Percentiles rank a stretch among this genome's conserved stretches.
Conservation (phyloP, 1,140 invertebrate species). For the Diorhabda elongata region DNA sequence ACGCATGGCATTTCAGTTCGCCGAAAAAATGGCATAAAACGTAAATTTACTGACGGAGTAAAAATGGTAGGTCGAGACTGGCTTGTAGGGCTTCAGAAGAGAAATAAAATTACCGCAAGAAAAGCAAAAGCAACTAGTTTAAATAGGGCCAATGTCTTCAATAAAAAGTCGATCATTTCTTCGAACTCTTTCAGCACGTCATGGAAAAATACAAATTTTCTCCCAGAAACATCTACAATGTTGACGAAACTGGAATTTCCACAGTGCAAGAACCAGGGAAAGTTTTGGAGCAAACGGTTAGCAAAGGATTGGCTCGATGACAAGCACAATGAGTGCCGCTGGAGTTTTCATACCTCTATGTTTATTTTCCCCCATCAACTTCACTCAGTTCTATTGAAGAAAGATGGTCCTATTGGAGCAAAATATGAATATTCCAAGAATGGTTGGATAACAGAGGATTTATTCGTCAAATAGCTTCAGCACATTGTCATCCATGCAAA, state of each 20-base stretch:
- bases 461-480: conserved; percentile 41
- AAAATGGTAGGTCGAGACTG: conserved; percentile 6
- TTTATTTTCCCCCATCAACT: conserved; percentile 40
- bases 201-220: conserved; percentile 43
- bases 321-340: conserved; percentile 38
- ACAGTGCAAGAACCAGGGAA: conserved; percentile 48
- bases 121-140: conserved; percentile 27
- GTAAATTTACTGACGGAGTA: neutral
- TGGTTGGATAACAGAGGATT: conserved; percentile 43
- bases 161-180: conserved; percentile 31
- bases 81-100: conserved; percentile 3
- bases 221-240: conserved; percentile 46
- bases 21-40: conserved; percentile 13
- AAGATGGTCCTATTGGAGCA: conserved; percentile 44
- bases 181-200: conserved; percentile 39
- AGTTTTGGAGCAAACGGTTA: conserved; percentile 44
- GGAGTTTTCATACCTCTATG: conserved; percentile 44
- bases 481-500: conserved; percentile 43
- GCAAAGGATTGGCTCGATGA: conserved; percentile 46
- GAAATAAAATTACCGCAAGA: conserved; percentile 42
- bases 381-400: conserved; percentile 19
- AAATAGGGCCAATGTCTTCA: conserved; percentile 24
- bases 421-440: conserved; percentile 36
- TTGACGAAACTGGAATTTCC: conserved; percentile 49
- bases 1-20: conserved; percentile 9